Evolutionary conservation across 2,888 invertebrate genomes (phyloP).

Genomic region (Acanthococcus lagerstroemiae): DNA sequence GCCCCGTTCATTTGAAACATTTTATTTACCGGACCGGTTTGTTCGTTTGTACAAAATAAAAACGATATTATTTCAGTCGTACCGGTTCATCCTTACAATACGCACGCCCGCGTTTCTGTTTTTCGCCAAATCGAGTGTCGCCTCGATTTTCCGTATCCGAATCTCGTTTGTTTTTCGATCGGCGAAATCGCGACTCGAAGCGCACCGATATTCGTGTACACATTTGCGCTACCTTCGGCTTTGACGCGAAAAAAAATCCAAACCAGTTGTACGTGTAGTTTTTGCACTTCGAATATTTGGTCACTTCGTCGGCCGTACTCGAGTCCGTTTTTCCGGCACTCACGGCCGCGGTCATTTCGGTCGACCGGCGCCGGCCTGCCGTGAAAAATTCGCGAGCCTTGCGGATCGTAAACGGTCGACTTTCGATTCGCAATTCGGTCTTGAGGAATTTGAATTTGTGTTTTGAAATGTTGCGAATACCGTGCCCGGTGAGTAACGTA

Average conservation of each 20-base stretch:
- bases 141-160: background rate
- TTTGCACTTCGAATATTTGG: background rate
- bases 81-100: conserved; percentile 4
- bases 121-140: background rate
- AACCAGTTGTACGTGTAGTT: background rate
- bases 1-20: conserved; percentile 5
- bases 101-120: background rate
- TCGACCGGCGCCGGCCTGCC: no score
- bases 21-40: conserved; percentile 26
- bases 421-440: background rate
- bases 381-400: background rate
- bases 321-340: no score
- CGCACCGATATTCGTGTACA: background rate
- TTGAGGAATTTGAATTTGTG: background rate
- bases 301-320: background rate
- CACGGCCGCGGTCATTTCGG: no score
- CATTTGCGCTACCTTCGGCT: background rate
- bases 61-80: conserved; percentile 22
- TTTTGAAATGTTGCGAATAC: no score
- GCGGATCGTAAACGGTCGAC: background rate
- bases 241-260: background rate
- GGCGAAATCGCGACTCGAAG: background rate
- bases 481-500: background rate
- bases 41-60: conserved; percentile 15
- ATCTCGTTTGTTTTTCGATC: background rate